Evolutionary conservation across 2,888 invertebrate species (phyloP).

Genomic region (Nesidiocoris tenuis): DNA sequence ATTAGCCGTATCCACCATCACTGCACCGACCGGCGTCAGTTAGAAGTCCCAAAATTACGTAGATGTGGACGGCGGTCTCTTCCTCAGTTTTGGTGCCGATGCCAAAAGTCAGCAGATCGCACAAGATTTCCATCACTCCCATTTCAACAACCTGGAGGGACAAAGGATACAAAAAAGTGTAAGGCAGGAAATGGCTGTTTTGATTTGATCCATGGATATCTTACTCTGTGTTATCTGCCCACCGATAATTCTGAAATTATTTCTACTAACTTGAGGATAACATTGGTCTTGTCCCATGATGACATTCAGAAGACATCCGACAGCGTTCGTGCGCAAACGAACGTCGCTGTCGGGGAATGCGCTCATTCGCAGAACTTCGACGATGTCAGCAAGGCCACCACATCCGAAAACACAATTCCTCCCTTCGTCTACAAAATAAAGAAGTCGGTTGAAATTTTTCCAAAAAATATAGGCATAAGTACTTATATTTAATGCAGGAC

Average conservation of each 20-base stretch:
- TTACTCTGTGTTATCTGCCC: no score
- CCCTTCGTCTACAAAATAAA: conserved; percentile 52
- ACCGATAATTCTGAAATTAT: no score
- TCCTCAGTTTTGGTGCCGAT: conserved; percentile 55
- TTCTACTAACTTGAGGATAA: conserved; percentile 56
- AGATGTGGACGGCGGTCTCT: conserved; percentile 58
- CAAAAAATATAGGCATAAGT: neutral
- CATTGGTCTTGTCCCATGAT: conserved; percentile 70
- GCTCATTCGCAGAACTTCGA: conserved; percentile 54
- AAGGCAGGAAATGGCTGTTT: neutral
- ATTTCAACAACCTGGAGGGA: conserved; percentile 55
- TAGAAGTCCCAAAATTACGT: conserved; percentile 58
- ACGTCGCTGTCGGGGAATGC: conserved; percentile 53
- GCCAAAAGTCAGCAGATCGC: conserved; percentile 57
- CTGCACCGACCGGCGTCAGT: conserved; percentile 57
- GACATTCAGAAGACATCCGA: conserved; percentile 78
- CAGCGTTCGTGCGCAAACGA: conserved; percentile 64
- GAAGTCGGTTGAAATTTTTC: neutral
- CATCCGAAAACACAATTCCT: conserved; percentile 54
- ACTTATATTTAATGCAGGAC: no score
- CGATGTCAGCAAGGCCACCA: conserved; percentile 58
- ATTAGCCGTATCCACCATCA: no score
- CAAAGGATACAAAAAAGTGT: neutral
- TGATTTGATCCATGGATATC: no score
- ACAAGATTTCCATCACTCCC: conserved; percentile 57